Percentiles rank a stretch among this genome's conserved stretches.
Conservation (phyloP, 2,113 vertebrate genomes). For the Hemibates koningsi region DNA sequence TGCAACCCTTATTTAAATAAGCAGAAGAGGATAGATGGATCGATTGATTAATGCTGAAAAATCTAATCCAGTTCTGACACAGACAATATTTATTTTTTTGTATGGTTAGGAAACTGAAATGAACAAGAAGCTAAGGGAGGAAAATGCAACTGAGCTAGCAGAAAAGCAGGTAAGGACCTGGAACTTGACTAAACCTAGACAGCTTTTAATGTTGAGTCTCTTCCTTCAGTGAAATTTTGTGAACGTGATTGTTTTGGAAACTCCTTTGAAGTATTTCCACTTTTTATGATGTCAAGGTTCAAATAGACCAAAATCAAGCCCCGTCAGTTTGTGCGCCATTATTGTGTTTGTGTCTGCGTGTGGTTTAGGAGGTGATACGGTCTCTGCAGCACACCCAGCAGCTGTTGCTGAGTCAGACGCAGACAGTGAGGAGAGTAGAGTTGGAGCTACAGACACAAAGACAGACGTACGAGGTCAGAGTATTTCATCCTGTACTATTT, state of each 20-base stretch:
- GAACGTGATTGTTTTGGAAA: neutral
- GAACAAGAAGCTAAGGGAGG: constrained; percentile 77
- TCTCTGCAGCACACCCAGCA: constrained; percentile 78
- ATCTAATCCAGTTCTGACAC: neutral
- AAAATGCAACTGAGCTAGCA: constrained; percentile 68
- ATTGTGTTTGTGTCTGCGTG: neutral
- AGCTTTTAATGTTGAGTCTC: neutral
- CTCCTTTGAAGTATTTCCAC: neutral
- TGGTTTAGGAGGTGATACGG: constrained; percentile 76
- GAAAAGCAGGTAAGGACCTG: constrained; percentile 81
- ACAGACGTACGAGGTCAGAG: constrained; percentile 78
- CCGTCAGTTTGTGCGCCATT: neutral
- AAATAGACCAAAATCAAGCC: neutral
- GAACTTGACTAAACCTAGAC: neutral
- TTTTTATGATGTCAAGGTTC: neutral
- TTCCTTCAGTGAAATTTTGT: neutral
- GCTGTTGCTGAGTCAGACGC: constrained; percentile 78
- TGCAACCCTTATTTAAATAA: neutral
- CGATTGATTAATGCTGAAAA: neutral
- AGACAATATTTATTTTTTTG: neutral
- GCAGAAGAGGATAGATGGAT: neutral
- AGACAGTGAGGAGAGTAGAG: constrained; percentile 62
- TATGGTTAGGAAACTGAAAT: constrained; percentile 77
- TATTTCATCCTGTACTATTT: neutral
- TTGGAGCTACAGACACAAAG: constrained; percentile 66